These are phyloP conservation scores for Hemibagrus wyckioides DNA, from an alignment of 2,113 vertebrate species.

Conservation along the genomic window DNA sequence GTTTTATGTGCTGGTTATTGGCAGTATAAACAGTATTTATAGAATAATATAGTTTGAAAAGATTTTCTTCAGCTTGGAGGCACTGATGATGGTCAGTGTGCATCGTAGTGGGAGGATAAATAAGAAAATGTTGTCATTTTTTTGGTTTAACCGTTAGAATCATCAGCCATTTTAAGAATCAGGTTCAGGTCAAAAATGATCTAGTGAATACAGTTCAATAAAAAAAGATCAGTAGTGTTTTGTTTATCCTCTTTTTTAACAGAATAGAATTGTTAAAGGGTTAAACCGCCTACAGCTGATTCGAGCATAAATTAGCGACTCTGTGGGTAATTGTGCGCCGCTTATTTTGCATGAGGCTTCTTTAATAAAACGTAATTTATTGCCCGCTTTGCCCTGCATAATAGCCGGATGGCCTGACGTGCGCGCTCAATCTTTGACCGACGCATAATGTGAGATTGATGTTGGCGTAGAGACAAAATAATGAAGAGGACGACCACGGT, in stretches of 20 bases:
- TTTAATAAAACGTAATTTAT: slow-evolving; percentile 55
- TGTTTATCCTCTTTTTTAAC: not conserved
- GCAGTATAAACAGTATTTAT: not conserved
- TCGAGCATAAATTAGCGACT: slow-evolving; percentile 16
- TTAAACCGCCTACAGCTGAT: not conserved
- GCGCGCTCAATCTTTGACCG: slow-evolving; percentile 45
- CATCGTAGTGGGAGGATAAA: not conserved
- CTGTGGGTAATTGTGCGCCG: not conserved
- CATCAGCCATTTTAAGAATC: not conserved
- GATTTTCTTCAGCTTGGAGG: not conserved
- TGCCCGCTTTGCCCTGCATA: slow-evolving; percentile 24
- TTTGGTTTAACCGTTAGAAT: not conserved
- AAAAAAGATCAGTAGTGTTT: not conserved
- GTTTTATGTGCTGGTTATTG: not conserved
- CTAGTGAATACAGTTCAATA: not conserved
- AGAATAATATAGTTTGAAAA: not conserved
- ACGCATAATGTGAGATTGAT: slow-evolving; percentile 52
- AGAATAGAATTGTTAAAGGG: not conserved
- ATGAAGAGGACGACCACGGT: slow-evolving; percentile 47
- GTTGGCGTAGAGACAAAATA: slow-evolving; percentile 37
- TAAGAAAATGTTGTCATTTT: not conserved
- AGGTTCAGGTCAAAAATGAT: not conserved
- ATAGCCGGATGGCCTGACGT: slow-evolving; percentile 42
- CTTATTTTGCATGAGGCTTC: slow-evolving; percentile 34
- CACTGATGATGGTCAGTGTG: not conserved